These are phyloP conservation scores for Willowsia nigromaculata DNA, from an alignment of 2,888 invertebrate species.

Conservation along the genomic window DNA sequence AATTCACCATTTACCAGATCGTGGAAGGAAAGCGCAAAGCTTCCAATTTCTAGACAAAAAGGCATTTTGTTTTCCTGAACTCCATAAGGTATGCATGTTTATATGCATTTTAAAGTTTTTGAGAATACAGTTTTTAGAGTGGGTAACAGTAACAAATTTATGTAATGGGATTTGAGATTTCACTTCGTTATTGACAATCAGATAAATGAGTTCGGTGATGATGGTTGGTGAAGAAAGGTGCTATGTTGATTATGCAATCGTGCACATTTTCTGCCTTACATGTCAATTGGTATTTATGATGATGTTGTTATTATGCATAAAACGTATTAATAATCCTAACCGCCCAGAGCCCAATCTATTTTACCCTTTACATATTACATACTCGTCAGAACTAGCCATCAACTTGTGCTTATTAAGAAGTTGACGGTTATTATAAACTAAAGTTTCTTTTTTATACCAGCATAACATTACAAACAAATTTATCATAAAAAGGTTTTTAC, in stretches of 20 bases:
- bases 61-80: slow-evolving; percentile 33
- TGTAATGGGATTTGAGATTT: slow-evolving; percentile 33
- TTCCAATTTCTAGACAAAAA: slow-evolving; percentile 52
- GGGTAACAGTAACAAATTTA: not conserved
- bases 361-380: slow-evolving; percentile 50
- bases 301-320: slow-evolving; percentile 52
- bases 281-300: not conserved
- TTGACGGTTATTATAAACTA: not conserved
- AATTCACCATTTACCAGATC: not conserved
- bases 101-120: too few relatives aligned
- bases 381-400: not conserved
- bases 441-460: slow-evolving; percentile 21
- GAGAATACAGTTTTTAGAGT: too few relatives aligned
- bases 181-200: not conserved
- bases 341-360: slow-evolving; percentile 55
- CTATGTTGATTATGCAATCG: slow-evolving; percentile 61
- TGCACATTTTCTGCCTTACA: slow-evolving; percentile 13
- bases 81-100: not conserved
- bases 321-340: slow-evolving; percentile 46
- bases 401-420: not conserved
- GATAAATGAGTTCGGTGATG: not conserved
- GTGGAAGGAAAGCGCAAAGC: not conserved
- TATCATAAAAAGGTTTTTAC: not conserved
- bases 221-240: slow-evolving; percentile 2
- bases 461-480: not conserved